These are phyloP conservation scores for Planococcus citri DNA, from an alignment of 1,140 invertebrate species.

Conservation along the genomic window DNA sequence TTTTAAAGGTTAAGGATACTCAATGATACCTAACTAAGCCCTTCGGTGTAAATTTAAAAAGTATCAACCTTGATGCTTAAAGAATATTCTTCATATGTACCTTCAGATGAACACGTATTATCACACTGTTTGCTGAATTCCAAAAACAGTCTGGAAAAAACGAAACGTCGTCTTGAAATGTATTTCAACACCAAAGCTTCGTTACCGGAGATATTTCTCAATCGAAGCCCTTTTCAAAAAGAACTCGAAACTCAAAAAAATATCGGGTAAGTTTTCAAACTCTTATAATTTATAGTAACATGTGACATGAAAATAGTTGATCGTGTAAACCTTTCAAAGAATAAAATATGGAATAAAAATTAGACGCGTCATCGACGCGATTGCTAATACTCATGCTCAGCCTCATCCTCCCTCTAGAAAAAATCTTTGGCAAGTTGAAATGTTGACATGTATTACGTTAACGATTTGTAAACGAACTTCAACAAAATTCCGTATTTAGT, in stretches of 20 bases:
- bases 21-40: background rate
- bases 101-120: conserved; percentile 45
- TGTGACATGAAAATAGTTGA: no score
- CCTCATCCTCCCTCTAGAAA: no score
- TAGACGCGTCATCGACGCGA: no score
- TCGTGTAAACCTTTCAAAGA: no score
- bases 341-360: no score
- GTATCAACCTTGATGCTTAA: background rate
- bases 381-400: no score
- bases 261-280: background rate
- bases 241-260: conserved; percentile 27
- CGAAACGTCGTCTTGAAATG: conserved; percentile 33
- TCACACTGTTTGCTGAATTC: conserved; percentile 46
- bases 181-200: conserved; percentile 31
- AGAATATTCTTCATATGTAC: background rate
- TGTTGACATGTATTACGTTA: no score
- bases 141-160: conserved; percentile 44
- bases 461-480: no score
- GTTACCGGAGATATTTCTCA: conserved; percentile 32
- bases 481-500: no score
- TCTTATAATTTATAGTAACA: no score
- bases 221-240: conserved; percentile 31
- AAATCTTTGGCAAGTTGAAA: no score
- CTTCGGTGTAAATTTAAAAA: background rate
- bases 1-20: conserved; percentile 21